Base-by-base conservation (phyloP, 2,113 vertebrate species). In the Phrynosoma platyrhinos region DNA sequence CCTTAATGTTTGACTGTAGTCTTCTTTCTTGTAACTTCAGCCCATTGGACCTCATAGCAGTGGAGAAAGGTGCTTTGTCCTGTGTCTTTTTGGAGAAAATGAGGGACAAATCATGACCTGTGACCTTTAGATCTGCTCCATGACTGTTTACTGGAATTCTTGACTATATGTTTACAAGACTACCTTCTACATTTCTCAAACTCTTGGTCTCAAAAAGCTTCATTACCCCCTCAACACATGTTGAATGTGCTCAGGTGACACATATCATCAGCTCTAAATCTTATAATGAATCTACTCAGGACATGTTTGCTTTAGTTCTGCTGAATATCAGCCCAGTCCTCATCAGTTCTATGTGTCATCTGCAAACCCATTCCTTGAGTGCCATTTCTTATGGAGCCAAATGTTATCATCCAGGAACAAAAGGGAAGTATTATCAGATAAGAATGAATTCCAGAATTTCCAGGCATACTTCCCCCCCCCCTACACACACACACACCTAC, bases 251-350 rank as follows among this genome's bases (percentile, higher is more conserved):
- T 9, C 62, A 68, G 75, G 75, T 86, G 75, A 68, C 32, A 12
- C 20, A 13, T 68, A 23, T 75, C 84, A 78, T 86, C 75, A 68
- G 84, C n/a, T 86, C 75, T n/a, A 53, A 78, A 52, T 64, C 9
- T 68, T 52, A 32, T 68, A 68, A 86, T 86, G 47, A 86, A 68
- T 58, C 68, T 32, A 30, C 42, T 20, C 42, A 9, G 52, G 64
- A 78, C 30, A 3, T 6, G 4, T 3, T 81, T 21, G 21, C 0
- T 40, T 58, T 36, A 36, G 36, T 36, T 64, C 42, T 55, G 12
- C n/a, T 30, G 30, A 9, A 1, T 55, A 36, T 55, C 83, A 58
- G 52, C 14, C 55, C 3, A 0, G 8, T 75, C 55, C n/a, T 42
- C 9, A 25, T 68, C 72, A 66, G 30, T 47, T 14, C 23, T 69